Evolutionary conservation across 1,140 invertebrate genomes (phyloP), one percentile per base, ranked within the genome.

Genomic region (Coptotermes formosanus): DNA sequence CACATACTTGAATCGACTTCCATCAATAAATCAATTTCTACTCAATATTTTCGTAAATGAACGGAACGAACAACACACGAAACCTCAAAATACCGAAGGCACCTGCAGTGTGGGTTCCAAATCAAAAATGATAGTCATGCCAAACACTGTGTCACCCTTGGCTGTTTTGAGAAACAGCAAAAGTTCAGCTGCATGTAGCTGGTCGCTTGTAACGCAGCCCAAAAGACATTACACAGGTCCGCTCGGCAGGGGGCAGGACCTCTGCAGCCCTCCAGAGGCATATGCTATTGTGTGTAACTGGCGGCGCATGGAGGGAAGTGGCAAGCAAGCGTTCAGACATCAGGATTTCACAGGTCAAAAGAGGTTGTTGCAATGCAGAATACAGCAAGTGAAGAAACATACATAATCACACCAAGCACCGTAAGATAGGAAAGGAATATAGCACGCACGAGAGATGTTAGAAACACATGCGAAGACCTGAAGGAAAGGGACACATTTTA

Each of bases 211-310:
- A 75, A 75, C 64, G n/a, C 64, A 75, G 64, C 64, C 64, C 64
- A n/a, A 75, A 75, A 75, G 64, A 75, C 64, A 75, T 75, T 75
- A 75, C 64, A 75, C 64, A 75, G 64, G 64, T 75, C 64, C 25
- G 25, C 25, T 25, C 64, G 7, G n/a, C 64, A 25, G 64, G 64
- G 64, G 64, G 64, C 64, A n/a, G n/a, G 16, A 75, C 25, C 25
- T 75, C 64, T 75, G 25, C 64, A 75, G 64, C 64, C 64, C 64
- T 30, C n/a, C 64, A 75, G 25, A 75, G n/a, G 25, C 64, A 64
- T 64, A 64, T 64, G 59, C 64, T 30, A 30, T 75, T 75, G 8
- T 75, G n/a, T 75, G 64, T 14, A 75, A 75, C 64, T 55, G 52
- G 52, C 25, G n/a, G 64, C 25, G 64, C 64, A 11, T 0, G 25